Conservation (phyloP, 1,140 invertebrate genomes). For the Drosophila serrata region DNA sequence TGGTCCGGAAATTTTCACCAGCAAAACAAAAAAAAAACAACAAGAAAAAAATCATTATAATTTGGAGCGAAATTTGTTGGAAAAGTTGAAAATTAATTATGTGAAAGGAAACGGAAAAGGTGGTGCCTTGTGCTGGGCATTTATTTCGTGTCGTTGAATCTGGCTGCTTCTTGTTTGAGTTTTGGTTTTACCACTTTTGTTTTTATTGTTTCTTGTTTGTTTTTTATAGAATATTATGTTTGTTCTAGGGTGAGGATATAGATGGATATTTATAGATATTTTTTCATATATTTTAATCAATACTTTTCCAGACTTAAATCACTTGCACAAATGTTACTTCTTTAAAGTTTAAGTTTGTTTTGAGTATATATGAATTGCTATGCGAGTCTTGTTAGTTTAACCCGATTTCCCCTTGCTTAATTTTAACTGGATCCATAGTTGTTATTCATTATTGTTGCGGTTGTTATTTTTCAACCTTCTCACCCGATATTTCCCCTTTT, state of each 20-base stretch:
- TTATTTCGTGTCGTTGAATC: constrained; percentile 34
- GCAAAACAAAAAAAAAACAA: constrained; percentile 3
- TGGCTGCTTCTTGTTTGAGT: neutral
- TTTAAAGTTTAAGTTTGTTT: too few species aligned
- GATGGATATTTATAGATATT: neutral
- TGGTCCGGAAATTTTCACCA: constrained; percentile 21
- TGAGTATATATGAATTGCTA: neutral
- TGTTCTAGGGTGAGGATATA: neutral
- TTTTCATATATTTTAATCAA: neutral
- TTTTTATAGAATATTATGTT: neutral
- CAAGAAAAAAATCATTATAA: constrained; percentile 28
- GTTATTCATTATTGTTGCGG: neutral
- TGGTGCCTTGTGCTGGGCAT: constrained; percentile 4
- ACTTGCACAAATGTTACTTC: neutral
- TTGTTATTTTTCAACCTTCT: constrained; percentile 13
- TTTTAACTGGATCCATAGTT: neutral
- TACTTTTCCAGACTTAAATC: neutral
- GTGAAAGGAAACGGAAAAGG: constrained; percentile 21
- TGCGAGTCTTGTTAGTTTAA: neutral
- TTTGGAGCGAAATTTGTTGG: constrained; percentile 36
- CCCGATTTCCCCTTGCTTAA: neutral
- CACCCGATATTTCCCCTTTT: neutral
- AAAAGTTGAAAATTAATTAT: constrained; percentile 40
- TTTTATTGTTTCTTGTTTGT: neutral
- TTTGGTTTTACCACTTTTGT: neutral